A percentile compares a stretch with the other conserved stretches of the same genome.
Evolutionary conservation across 1,140 invertebrate genomes (phyloP).

Genomic region (Sitobion miscanthi): DNA sequence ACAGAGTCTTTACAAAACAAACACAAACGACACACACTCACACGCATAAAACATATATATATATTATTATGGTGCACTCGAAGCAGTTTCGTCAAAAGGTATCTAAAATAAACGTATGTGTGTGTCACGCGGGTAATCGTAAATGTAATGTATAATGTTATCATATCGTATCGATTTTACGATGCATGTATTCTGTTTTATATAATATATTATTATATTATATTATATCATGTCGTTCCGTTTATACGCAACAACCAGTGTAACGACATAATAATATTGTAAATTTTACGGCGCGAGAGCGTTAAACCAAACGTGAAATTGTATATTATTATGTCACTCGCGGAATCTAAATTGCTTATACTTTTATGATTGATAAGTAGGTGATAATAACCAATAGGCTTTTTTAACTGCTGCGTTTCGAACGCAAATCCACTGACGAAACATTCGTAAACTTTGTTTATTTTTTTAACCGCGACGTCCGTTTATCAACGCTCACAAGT

Average conservation of each 20-base stretch:
- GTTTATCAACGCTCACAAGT: not conserved
- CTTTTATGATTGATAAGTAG: not conserved
- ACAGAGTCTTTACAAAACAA: not conserved
- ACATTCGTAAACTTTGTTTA: not conserved
- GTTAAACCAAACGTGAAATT: not conserved
- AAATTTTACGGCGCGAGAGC: no score
- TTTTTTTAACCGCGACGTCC: not conserved
- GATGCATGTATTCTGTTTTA: not conserved
- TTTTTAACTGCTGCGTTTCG: not conserved
- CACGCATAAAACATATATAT: not conserved
- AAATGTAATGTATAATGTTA: not conserved
- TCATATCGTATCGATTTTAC: constrained; percentile 13
- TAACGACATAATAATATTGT: no score
- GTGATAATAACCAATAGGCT: not conserved
- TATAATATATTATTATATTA: not conserved
- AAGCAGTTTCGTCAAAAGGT: not conserved
- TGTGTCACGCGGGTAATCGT: not conserved
- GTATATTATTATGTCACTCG: not conserved
- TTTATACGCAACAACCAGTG: not conserved
- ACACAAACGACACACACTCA: not conserved
- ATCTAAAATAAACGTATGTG: not conserved
- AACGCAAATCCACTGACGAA: not conserved
- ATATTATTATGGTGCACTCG: not conserved
- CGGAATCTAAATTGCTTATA: not conserved
- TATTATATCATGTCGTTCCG: not conserved